phyloP scores from a whole-genome alignment of 30 jellyfish, hydroid and myxozoan genomes.

The Sanderia malayensis region DNA sequence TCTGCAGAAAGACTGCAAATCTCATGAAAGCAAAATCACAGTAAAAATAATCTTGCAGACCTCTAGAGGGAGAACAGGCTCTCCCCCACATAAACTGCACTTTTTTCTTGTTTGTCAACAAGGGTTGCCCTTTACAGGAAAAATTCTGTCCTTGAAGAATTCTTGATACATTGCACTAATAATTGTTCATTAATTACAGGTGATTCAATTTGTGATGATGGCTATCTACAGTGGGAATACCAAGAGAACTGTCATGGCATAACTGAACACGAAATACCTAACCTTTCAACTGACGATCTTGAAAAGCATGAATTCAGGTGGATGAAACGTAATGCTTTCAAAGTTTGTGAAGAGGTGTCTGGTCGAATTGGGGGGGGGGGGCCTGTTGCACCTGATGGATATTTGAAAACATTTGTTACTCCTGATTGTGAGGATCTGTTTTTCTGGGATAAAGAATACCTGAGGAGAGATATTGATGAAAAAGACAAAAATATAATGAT shows the following conservation, averaged over 20 bases:
- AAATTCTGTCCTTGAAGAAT: too few species aligned
- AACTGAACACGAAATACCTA: not conserved
- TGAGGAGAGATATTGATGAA: slow-evolving; percentile 15
- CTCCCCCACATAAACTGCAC: too few species aligned
- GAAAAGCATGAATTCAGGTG: slow-evolving; percentile 19
- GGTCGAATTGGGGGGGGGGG: slow-evolving; percentile 21
- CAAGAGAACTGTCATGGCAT: not conserved
- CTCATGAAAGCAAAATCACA: too few species aligned
- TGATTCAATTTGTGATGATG: slow-evolving; percentile 37
- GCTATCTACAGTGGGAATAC: slow-evolving; percentile 16
- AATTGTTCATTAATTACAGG: too few species aligned
- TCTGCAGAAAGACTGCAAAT: too few species aligned
- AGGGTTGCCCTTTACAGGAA: too few species aligned
- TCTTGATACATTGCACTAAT: too few species aligned
- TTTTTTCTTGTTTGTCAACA: too few species aligned
- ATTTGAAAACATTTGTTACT: slow-evolving; percentile 14
- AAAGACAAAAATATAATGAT: slow-evolving; percentile 8
- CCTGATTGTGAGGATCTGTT: slow-evolving; percentile 25
- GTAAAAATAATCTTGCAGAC: too few species aligned
- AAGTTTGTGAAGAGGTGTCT: slow-evolving; percentile 45
- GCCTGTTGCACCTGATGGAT: slow-evolving; percentile 45
- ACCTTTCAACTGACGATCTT: slow-evolving; percentile 1
- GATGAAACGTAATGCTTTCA: slow-evolving; percentile 39
- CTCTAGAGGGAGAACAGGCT: too few species aligned
- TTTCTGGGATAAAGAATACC: slow-evolving; percentile 12